phyloP scores from a whole-genome alignment of 2,113 vertebrate species.

The Sander vitreus region DNA sequence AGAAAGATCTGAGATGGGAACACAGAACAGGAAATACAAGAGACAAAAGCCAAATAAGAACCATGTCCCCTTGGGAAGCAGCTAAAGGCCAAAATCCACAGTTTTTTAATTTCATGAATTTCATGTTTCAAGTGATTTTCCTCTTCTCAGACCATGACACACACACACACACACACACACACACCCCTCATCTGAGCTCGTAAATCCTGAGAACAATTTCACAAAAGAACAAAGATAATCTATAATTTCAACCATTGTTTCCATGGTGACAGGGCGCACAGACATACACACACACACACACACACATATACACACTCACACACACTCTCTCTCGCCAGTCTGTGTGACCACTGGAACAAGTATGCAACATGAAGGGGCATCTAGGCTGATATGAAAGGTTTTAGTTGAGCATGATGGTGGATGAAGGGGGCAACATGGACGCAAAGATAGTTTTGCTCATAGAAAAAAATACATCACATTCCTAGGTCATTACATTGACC shows the following conservation, averaged over 20 bases:
- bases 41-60: background rate
- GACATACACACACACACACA: background rate
- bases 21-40: background rate
- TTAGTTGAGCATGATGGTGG: background rate
- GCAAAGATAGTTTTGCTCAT: background rate
- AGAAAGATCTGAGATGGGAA: background rate
- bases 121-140: slow-evolving; percentile 15
- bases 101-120: slow-evolving; percentile 11
- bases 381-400: background rate
- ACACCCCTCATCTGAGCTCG: background rate
- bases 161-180: background rate
- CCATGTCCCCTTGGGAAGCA: background rate
- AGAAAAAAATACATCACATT: background rate
- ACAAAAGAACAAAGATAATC: slow-evolving; percentile 37
- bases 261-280: slow-evolving; percentile 8
- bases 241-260: slow-evolving; percentile 43
- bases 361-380: background rate
- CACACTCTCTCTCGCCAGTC: background rate
- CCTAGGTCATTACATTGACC: background rate
- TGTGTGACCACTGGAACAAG: background rate
- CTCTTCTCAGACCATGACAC: background rate
- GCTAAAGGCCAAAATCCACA: background rate
- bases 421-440: background rate
- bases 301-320: background rate
- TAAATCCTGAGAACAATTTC: slow-evolving; percentile 30